These are phyloP conservation scores for Hystrix brachyura DNA, from an alignment of 2,113 vertebrate species.

Conservation along the genomic window DNA sequence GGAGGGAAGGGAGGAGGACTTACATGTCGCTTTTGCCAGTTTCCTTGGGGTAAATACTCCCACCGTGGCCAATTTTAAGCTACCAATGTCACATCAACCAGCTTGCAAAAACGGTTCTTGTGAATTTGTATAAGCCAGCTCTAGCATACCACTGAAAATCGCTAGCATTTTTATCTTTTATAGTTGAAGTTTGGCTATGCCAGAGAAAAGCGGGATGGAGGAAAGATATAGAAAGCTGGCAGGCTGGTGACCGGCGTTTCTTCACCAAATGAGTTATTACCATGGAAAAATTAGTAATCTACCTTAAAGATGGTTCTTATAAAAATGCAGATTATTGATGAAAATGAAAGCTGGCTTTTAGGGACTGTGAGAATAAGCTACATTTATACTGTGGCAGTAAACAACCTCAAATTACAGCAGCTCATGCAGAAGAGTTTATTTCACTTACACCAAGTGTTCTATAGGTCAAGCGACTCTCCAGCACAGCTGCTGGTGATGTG, in stretches of 20 bases:
- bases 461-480: neutral
- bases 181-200: neutral
- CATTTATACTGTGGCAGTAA: neutral
- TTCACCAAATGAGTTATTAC: neutral
- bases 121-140: neutral
- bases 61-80: neutral
- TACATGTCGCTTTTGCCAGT: neutral
- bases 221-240: neutral
- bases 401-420: neutral
- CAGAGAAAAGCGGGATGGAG: neutral
- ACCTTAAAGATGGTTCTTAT: neutral
- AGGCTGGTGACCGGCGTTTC: neutral
- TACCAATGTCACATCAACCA: neutral
- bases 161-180: neutral
- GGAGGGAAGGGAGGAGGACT: neutral
- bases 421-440: neutral
- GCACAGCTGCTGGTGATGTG: neutral
- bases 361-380: neutral
- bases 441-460: neutral
- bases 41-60: conserved; percentile 14
- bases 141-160: neutral
- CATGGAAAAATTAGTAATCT: conserved; percentile 8
- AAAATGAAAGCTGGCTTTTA: conserved; percentile 53
- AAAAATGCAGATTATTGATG: conserved; percentile 25
- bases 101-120: neutral